Evolutionary conservation across 2,113 vertebrate genomes (phyloP), one percentile per base, ranked within the genome.

Genomic region (Perccottus glenii): DNA sequence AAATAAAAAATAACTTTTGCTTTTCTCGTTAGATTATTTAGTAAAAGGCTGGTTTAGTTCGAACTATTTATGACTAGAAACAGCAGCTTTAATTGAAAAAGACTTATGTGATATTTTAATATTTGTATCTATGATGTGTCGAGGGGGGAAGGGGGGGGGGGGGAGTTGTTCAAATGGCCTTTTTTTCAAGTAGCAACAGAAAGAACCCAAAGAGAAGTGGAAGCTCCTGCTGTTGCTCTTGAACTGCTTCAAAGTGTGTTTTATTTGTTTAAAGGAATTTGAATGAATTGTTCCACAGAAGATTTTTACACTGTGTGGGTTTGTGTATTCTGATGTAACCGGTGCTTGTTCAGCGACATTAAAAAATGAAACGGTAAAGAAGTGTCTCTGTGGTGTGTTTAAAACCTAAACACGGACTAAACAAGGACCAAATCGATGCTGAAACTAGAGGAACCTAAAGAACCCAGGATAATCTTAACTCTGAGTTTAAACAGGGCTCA

Each of bases 281-380:
- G 52, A 64, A 52, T n/a, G n/a, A n/a, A n/a, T n/a, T n/a, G n/a
- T n/a, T n/a, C n/a, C n/a, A n/a, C n/a, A 62, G 52, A 6, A n/a
- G 48, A 50, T 76, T 72, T 82, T 80, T 79, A 74, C 55, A 70
- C 42, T 56, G 42, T 53, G 45, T 60, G 55, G 2, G 51, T 55
- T 50, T 7, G 36, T 58, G 35, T 44, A 45, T 64, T 33, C 46
- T 68, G 44, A 72, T 55, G 53, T n/a, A 61, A 16, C 50, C 43
- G 64, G 36, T 50, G 45, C 67, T 64, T 80, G 67, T 60, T 70
- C 67, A 47, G 7, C 47, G 14, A 67, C 64, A 87, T 77, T 87
- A 87, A 87, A 87, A 46, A 66, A 76, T 80, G 45, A 75, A 82
- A 76, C 44, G 38, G 51, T 4, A n/a, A 9, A 64, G n/a, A 7